A percentile compares a stretch with the other conserved stretches of the same genome.
phyloP scores from a whole-genome alignment of 35 echinoderm and acorn worm genomes.

The Heliocidaris erythrogramma region DNA sequence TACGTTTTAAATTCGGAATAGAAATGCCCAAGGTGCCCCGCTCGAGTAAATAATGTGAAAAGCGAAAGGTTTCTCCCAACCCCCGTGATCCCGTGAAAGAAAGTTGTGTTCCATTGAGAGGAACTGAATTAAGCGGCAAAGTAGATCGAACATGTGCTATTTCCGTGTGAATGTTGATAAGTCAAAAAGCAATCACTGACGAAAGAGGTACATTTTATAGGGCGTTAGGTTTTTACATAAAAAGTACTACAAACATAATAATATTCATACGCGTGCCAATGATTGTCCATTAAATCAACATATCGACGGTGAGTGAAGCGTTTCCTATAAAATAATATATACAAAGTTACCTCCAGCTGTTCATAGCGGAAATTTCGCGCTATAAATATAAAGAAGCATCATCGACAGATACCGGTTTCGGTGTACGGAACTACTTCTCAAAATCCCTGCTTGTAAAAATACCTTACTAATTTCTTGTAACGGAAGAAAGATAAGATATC shows the following conservation, averaged over 20 bases:
- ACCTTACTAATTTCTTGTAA: too few species aligned
- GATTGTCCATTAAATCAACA: background rate
- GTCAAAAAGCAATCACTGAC: slow-evolving; percentile 31
- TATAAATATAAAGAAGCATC: too few species aligned
- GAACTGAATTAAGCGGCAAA: background rate
- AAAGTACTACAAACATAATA: background rate
- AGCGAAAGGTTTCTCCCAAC: background rate
- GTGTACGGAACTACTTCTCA: too few species aligned
- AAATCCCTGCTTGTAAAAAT: too few species aligned
- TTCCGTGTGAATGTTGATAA: slow-evolving; percentile 27
- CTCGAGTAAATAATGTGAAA: background rate
- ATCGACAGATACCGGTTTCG: too few species aligned
- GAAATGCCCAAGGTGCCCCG: background rate
- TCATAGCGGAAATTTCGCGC: too few species aligned
- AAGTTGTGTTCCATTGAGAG: background rate
- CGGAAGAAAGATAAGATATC: too few species aligned
- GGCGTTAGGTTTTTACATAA: background rate
- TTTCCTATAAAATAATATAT: too few species aligned
- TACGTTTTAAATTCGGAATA: background rate
- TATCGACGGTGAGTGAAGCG: background rate
- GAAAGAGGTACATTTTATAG: background rate
- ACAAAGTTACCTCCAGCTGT: too few species aligned
- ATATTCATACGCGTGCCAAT: background rate
- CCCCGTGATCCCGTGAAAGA: background rate
- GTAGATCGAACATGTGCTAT: background rate